Base-by-base conservation (phyloP, 53 echinoderm and acorn worm genomes). In the Mesocentrotus franciscanus region DNA sequence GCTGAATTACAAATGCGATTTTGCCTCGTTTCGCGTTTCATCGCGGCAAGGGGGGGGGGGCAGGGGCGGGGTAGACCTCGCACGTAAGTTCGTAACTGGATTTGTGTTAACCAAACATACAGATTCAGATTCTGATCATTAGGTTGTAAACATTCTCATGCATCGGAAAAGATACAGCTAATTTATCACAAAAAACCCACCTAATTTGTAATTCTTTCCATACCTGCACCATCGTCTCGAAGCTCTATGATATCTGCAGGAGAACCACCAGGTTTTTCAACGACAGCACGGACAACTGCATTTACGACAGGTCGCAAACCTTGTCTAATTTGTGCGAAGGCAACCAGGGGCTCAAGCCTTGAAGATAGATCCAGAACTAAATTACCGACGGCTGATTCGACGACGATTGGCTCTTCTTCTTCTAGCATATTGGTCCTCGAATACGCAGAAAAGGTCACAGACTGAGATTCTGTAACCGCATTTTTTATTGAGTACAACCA, bases 221-320 rank as follows among this genome's bases (percentile, higher is more conserved):
- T 92, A 93, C 93, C 93, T 81, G 61, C 93, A 56, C 93, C 93
- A 58, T 93, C 75, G 93, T 93, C 90, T 15, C 81, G n/a, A 93
- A 61, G 56, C 75, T 76, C 33, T 56, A 87, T 57, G 8, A 27
- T 27, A 24, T 87, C 90, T 57, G 58, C 56, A 42, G 61, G 22
- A 18, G 29, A 26, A 24, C 92, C 78, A 1, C 79, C 94, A 24
- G 97, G 97, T 78, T 95, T 89, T 68, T 96, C 95, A 26, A 97
- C 68, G 78, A 90, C 85, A 22, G 96, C 97, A 56, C 20, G 61
- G 55, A 97, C 95, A 22, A 61, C 87, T 30, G 97, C 97, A 49
- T 94, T 72, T 17, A 97, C 75, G 91, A 97, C 94, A 71, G 97
- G 96, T 16, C 75, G 93, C 61, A 85, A 95, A 42, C 97, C 97